Evolutionary conservation across 2,113 vertebrate species (phyloP), one percentile per base, ranked within the genome.

Genomic region (Podarcis raffonei): DNA sequence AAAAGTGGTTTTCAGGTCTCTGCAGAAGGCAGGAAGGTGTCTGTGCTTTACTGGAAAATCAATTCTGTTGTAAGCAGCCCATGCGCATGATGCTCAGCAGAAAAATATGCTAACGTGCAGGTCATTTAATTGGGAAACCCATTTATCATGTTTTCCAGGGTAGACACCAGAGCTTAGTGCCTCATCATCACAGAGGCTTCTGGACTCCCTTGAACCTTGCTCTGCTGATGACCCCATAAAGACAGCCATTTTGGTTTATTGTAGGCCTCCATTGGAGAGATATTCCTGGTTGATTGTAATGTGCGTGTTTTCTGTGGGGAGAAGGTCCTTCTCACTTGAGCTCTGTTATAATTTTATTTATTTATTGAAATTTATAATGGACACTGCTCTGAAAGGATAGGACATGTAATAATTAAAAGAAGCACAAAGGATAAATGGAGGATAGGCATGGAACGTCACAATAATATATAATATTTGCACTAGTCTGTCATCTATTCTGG

Each of bases 41-140:
- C 86, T 86, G 83, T 87, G 90, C 90, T 95, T 95, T 95, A 96
- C 92, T 95, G 94, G 89, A 95, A 96, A 95, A 95, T 95, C 95
- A 93, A 94, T 96, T 88, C 89, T 86, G 85, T 90, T 93, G 86
- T 66, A 90, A 90, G 83, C 68, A 0, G 94, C 93, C 90, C 85
- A 93, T 90, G 89, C 20, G 87, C 88, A 91, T 95, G 93, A 94
- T 83, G 85, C 92, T 94, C 93, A 92, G 93, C 92, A 95, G 57
- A 92, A 95, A 95, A 93, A 95, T 92, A 93, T 94, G 95, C 95
- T 93, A 95, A 93, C 92, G 89, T 86, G 69, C 81, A 90, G 91
- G 90, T 91, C 92, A 90, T 89, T 91, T 37, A 53, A 95, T 94
- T 90, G 94, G 94, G 94, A 94, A 96, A 94, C 91, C 91, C 92